A percentile compares a stretch with the other conserved stretches of the same genome.
phyloP scores from a whole-genome alignment of 1,140 invertebrate species.

The Oreohelix idahoensis region DNA sequence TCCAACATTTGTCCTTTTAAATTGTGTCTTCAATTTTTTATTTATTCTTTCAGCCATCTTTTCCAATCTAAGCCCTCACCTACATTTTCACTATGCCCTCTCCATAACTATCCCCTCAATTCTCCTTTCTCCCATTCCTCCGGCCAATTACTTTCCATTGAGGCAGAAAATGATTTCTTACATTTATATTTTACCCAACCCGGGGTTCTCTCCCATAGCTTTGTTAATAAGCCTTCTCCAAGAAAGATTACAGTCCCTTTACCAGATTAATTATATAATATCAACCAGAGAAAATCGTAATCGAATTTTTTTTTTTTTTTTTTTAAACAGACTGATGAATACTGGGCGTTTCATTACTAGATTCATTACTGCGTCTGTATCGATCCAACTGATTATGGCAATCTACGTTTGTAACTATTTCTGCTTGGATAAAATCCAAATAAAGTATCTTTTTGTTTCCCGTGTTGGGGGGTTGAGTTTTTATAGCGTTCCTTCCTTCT shows the following conservation, averaged over 20 bases:
- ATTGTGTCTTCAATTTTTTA: too few relatives aligned
- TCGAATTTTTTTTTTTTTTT: conserved; percentile 18
- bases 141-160: background rate
- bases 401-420: background rate
- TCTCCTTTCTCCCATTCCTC: background rate
- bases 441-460: background rate
- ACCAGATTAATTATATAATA: conserved; percentile 27
- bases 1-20: too few relatives aligned
- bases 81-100: background rate
- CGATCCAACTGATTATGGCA: background rate
- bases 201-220: background rate
- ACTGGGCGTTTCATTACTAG: conserved; percentile 3
- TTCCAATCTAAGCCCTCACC: too few relatives aligned
- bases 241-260: background rate
- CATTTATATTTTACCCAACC: background rate
- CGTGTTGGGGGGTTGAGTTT: too few relatives aligned
- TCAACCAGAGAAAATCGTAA: conserved; percentile 27
- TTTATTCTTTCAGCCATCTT: too few relatives aligned
- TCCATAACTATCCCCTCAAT: background rate
- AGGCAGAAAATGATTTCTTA: conserved; percentile 6
- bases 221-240: conserved; percentile 4
- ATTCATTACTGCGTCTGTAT: conserved; percentile 1
- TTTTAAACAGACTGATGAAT: background rate
- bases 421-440: background rate
- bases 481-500: too few relatives aligned